Conservation (phyloP, 1,140 invertebrate species). For the Lasioglossum baleicum region DNA sequence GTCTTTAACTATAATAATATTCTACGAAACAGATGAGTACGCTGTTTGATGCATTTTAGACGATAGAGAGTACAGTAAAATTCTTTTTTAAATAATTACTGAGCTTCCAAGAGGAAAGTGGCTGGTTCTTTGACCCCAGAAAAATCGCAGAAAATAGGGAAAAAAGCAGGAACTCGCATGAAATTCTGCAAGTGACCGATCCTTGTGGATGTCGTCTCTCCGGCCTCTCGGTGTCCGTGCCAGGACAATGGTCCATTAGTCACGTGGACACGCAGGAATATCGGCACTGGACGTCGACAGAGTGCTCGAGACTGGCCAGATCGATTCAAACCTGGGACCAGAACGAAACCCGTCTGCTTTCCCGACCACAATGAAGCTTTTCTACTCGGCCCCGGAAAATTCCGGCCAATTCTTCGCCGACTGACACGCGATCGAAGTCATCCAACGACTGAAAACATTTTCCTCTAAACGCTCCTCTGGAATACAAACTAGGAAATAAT, state of each 20-base stretch:
- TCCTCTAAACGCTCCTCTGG: no score
- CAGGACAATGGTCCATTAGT: constrained; percentile 43
- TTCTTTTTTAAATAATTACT: no score
- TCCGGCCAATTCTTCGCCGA: not conserved
- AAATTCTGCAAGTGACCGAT: not conserved
- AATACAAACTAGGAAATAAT: no score
- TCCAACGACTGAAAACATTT: no score
- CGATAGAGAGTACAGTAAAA: no score
- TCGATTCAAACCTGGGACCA: constrained; percentile 15
- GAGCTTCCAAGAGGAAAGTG: no score
- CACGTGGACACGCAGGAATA: constrained; percentile 22
- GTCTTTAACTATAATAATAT: no score
- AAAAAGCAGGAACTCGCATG: no score
- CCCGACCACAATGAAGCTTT: not conserved
- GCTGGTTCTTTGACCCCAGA: no score
- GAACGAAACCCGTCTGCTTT: not conserved
- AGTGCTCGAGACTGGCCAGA: constrained; percentile 6
- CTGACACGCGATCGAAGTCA: not conserved
- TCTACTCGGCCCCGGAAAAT: not conserved
- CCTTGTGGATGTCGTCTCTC: not conserved
- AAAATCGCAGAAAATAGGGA: no score
- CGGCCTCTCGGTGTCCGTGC: not conserved
- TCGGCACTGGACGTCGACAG: constrained; percentile 12
- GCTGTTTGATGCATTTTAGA: no score
- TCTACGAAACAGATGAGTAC: no score